Conservation (phyloP, 2,113 vertebrate species). For the Dryoscopus gambensis region DNA sequence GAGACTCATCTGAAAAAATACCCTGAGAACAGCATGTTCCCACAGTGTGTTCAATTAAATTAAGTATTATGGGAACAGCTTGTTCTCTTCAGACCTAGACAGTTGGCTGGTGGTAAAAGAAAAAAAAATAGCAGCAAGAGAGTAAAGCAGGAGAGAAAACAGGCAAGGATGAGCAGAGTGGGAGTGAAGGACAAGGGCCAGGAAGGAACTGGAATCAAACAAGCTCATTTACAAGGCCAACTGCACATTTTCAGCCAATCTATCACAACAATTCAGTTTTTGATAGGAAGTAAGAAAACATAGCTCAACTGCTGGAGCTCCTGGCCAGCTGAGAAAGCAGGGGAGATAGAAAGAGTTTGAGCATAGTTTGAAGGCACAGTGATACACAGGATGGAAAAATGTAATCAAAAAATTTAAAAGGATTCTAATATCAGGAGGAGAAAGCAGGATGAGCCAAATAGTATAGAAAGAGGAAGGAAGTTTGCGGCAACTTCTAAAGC, state of each 20-base stretch:
- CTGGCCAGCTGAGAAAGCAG: not conserved
- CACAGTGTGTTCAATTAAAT: conserved; percentile 45
- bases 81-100: conserved; percentile 20
- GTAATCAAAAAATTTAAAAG: not conserved
- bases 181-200: conserved; percentile 13
- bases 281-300: conserved; percentile 32
- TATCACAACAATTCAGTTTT: conserved; percentile 11
- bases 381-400: not conserved
- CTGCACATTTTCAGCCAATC: not conserved
- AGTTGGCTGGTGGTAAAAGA: not conserved
- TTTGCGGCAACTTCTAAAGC: not conserved
- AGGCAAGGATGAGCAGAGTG: conserved; percentile 12
- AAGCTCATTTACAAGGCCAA: not conserved
- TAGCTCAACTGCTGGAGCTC: not conserved
- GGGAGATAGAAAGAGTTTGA: not conserved
- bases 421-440: not conserved
- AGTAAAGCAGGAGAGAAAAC: conserved; percentile 39
- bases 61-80: conserved; percentile 55
- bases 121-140: conserved; percentile 4
- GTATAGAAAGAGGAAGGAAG: not conserved
- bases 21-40: conserved; percentile 49
- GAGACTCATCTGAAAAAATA: conserved; percentile 24
- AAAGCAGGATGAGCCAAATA: not conserved
- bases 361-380: not conserved
- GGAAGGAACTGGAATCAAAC: not conserved